Evolutionary conservation across 2,888 invertebrate species (phyloP).

Genomic region (Abscondita cerata): DNA sequence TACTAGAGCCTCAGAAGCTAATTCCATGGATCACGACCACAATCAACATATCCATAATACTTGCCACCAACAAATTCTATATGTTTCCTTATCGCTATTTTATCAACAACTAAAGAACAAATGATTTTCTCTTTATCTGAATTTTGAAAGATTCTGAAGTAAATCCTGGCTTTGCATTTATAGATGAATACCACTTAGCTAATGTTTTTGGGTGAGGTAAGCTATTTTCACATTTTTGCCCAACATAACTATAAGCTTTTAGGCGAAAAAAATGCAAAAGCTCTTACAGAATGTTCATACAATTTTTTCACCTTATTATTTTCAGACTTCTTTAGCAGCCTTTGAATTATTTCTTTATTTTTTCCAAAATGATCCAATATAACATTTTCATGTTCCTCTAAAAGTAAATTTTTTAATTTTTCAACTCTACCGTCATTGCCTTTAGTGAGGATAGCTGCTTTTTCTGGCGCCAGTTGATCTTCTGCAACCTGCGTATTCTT

Average conservation of each 20-base stretch:
- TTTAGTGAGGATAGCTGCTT: neutral
- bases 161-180: conserved; percentile 49
- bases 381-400: neutral
- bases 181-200: conserved; percentile 47
- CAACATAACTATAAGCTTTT: conserved; percentile 12
- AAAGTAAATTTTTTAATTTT: conserved; percentile 4
- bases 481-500: neutral
- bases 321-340: conserved; percentile 3
- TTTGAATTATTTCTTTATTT: conserved; percentile 8
- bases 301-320: neutral
- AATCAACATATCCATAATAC: conserved; percentile 46
- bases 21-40: conserved; percentile 33
- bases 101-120: conserved; percentile 41
- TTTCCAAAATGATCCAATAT: conserved; percentile 5
- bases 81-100: conserved; percentile 45
- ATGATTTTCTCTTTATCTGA: conserved; percentile 26
- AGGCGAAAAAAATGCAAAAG: conserved; percentile 12
- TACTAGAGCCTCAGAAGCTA: conserved; percentile 43
- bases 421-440: neutral
- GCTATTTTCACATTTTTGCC: neutral
- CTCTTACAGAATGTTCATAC: conserved; percentile 8
- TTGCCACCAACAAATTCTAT: conserved; percentile 47
- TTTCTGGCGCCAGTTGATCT: conserved; percentile 1
- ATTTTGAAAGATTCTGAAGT: conserved; percentile 38
- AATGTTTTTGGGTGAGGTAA: conserved; percentile 14